Conservation (phyloP, 2,888 invertebrate species). For the Myathropa florea region DNA sequence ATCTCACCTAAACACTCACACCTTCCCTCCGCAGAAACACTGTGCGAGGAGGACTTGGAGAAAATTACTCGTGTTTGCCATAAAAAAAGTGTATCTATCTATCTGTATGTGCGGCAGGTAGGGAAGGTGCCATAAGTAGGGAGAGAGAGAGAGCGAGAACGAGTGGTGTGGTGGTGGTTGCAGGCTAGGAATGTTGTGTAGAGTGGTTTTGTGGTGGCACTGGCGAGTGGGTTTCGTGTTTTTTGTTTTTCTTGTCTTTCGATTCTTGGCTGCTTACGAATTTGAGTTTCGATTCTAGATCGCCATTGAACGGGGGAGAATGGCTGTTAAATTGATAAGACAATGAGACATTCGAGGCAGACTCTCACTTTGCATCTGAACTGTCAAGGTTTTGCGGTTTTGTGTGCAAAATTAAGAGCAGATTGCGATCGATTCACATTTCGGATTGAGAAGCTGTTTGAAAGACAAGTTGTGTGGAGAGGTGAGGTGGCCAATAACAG, state of each 20-base stretch:
- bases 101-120: background rate
- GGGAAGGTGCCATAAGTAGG: background rate
- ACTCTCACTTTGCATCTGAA: background rate
- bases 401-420: background rate
- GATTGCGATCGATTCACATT: background rate
- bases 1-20: background rate
- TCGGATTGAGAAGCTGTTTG: background rate
- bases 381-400: background rate
- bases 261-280: constrained; percentile 12
- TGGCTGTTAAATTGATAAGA: constrained; percentile 12
- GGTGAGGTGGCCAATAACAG: background rate
- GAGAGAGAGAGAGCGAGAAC: background rate
- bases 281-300: constrained; percentile 15
- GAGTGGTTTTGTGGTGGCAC: background rate
- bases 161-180: background rate
- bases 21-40: background rate
- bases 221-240: background rate
- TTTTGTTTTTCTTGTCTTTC: background rate
- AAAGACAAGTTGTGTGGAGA: background rate
- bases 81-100: background rate
- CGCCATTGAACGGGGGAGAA: constrained; percentile 2
- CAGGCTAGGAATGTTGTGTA: background rate
- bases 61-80: background rate
- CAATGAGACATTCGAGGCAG: background rate
- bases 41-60: background rate